These are phyloP conservation scores for Columba guinea DNA, from an alignment of 2,797 vertebrate genomes.

Conservation along the genomic window DNA sequence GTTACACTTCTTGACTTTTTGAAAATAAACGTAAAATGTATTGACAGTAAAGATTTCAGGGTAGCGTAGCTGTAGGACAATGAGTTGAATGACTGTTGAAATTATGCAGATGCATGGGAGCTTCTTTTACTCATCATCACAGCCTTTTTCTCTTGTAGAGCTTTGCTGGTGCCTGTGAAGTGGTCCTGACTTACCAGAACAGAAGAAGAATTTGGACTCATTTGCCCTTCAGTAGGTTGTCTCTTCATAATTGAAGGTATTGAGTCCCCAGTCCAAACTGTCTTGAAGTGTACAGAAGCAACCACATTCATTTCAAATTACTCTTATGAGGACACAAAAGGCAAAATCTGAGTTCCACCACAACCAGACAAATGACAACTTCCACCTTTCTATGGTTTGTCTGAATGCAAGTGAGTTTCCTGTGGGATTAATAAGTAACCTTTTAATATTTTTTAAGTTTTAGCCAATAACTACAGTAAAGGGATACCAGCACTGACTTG, in stretches of 20 bases:
- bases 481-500: neutral
- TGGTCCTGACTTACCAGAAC: neutral
- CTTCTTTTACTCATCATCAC: neutral
- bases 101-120: rapidly evolving
- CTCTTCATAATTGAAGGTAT: neutral
- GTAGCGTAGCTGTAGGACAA: neutral
- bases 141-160: neutral
- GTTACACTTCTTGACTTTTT: neutral
- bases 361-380: neutral
- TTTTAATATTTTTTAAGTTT: neutral
- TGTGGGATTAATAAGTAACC: neutral
- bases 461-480: neutral
- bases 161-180: neutral
- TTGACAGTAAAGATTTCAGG: neutral
- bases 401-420: neutral
- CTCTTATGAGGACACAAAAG: neutral
- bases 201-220: neutral
- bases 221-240: neutral
- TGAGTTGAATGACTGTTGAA: neutral
- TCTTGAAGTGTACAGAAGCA: neutral
- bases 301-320: neutral
- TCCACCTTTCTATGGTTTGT: neutral
- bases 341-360: neutral
- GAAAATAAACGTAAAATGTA: neutral
- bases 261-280: neutral